These are phyloP conservation scores for Polyodon spathula DNA, from an alignment of 2,113 vertebrate genomes.

Conservation along the genomic window DNA sequence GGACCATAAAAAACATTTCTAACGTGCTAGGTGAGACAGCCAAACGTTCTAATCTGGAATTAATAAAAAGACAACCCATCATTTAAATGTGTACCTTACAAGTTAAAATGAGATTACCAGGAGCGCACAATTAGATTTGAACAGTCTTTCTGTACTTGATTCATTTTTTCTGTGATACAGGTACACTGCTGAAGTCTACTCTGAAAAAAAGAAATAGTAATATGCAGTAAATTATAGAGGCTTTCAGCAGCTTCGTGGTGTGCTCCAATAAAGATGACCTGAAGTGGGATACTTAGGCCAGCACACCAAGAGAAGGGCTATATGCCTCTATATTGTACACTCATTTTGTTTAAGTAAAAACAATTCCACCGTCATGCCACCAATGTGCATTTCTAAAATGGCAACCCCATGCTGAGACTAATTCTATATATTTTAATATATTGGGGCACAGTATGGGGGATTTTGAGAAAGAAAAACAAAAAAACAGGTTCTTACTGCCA, in stretches of 20 bases:
- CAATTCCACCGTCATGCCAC: background rate
- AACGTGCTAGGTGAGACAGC: slow-evolving; percentile 5
- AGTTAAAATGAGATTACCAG: slow-evolving; percentile 1
- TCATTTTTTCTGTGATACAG: background rate
- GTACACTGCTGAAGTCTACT: background rate
- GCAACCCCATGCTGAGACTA: background rate
- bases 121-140: background rate
- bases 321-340: background rate
- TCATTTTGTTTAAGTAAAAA: background rate
- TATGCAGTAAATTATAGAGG: background rate
- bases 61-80: background rate
- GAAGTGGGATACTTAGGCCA: background rate
- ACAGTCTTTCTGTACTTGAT: background rate
- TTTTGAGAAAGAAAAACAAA: background rate
- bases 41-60: slow-evolving; percentile 1
- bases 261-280: background rate
- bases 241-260: background rate
- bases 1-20: slow-evolving; percentile 40
- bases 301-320: too few species aligned
- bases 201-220: background rate
- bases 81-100: background rate
- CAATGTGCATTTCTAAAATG: background rate
- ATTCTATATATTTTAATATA: background rate
- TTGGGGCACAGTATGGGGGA: background rate
- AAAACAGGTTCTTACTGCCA: background rate